Conservation (phyloP, 2,113 vertebrate species). For the Crocuta crocuta region DNA sequence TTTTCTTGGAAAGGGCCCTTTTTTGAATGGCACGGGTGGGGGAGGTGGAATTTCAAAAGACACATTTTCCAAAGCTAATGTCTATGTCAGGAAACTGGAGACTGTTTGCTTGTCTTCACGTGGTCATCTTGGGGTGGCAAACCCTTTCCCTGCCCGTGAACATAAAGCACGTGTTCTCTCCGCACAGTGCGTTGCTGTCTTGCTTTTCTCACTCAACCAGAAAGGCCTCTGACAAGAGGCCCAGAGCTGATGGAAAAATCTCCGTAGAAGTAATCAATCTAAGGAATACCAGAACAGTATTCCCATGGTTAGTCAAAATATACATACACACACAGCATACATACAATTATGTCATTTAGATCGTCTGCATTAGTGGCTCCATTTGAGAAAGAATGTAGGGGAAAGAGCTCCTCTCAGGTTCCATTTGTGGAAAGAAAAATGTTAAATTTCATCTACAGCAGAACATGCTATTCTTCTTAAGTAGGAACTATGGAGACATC, state of each 20-base stretch:
- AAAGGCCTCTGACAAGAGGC: constrained; percentile 54
- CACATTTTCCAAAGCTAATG: background rate
- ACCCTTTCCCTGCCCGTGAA: background rate
- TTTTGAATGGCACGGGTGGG: background rate
- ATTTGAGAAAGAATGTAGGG: constrained; percentile 29
- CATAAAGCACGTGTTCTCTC: background rate
- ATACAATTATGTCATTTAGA: constrained; percentile 47
- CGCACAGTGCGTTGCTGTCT: background rate
- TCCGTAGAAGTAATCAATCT: constrained; percentile 50
- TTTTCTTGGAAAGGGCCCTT: constrained; percentile 64
- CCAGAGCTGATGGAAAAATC: background rate
- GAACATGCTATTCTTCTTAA: background rate
- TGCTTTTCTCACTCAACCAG: constrained; percentile 62
- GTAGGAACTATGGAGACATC: background rate
- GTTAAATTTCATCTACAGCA: constrained; percentile 1
- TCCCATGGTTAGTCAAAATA: constrained; percentile 64
- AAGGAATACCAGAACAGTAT: constrained; percentile 35
- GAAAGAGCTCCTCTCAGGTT: constrained; percentile 32
- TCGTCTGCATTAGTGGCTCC: background rate
- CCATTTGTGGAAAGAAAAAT: constrained; percentile 58
- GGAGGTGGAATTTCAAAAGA: constrained; percentile 43
- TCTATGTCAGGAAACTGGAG: background rate
- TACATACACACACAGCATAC: background rate
- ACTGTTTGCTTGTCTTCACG: constrained; percentile 1
- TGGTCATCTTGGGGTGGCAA: constrained; percentile 53